Percentiles rank a stretch among this genome's conserved stretches.
Evolutionary conservation across 2,888 invertebrate genomes (phyloP).

Genomic region (Clostera curtula): DNA sequence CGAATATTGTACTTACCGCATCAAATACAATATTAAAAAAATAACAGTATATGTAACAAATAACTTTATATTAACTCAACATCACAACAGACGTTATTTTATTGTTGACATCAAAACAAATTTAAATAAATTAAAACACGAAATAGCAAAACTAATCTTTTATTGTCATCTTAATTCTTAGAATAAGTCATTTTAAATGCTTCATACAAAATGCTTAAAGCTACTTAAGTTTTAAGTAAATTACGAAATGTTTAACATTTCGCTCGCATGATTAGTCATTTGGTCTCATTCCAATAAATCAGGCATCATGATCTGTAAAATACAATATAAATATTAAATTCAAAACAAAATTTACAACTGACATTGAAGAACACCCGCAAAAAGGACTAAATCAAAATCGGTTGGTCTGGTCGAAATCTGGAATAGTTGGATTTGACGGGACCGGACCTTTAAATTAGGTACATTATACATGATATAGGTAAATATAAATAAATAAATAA

Average conservation of each 20-base stretch:
- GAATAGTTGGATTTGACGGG: too few species aligned
- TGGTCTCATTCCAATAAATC: neutral
- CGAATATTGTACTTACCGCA: slow-evolving; percentile 14
- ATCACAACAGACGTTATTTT: slow-evolving; percentile 33
- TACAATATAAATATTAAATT: slow-evolving; percentile 7
- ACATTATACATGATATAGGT: too few species aligned
- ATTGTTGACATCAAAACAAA: slow-evolving; percentile 58
- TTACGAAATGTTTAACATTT: slow-evolving; percentile 1
- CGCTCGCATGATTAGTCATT: slow-evolving; percentile 1
- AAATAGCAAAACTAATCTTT: slow-evolving; percentile 50
- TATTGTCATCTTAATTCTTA: slow-evolving; percentile 34
- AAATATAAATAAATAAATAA: too few species aligned
- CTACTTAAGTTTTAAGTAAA: neutral
- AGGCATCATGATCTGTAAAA: slow-evolving; percentile 48
- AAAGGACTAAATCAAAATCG: too few species aligned
- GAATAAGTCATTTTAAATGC: too few species aligned
- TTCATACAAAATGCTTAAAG: slow-evolving; percentile 8
- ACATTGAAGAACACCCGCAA: too few species aligned
- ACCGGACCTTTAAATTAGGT: too few species aligned
- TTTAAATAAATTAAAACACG: slow-evolving; percentile 52
- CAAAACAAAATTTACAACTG: neutral
- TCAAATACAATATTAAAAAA: too few species aligned
- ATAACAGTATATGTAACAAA: too few species aligned
- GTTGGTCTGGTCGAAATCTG: too few species aligned
- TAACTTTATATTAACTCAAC: too few species aligned